Evolutionary conservation across 2,113 vertebrate genomes (phyloP).

Genomic region (Prinia subflava): DNA sequence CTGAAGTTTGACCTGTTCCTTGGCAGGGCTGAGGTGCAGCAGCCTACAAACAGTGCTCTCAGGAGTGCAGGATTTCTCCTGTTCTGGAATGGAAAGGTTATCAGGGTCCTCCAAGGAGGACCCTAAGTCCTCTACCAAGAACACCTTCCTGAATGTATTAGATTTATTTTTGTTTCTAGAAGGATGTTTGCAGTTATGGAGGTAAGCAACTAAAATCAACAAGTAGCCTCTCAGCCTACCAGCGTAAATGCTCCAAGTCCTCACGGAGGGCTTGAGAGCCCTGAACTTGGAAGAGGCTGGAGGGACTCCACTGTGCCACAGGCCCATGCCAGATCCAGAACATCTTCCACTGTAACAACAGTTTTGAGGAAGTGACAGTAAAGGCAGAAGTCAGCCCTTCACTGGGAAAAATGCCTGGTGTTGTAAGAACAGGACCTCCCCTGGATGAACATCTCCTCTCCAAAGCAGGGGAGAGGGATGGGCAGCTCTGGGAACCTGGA

Average conservation of each 20-base stretch:
- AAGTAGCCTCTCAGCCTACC: background rate
- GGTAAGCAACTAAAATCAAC: background rate
- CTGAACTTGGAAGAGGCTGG: background rate
- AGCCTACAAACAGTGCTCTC: background rate
- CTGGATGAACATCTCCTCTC: background rate
- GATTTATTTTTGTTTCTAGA: background rate
- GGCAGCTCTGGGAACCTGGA: background rate
- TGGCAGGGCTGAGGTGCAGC: background rate
- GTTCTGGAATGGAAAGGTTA: background rate
- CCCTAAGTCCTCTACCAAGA: background rate
- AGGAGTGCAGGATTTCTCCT: background rate
- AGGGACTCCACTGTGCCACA: background rate
- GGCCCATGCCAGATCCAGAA: background rate
- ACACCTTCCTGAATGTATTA: background rate
- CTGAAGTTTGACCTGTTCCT: background rate
- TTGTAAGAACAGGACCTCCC: background rate
- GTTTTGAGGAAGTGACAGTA: background rate
- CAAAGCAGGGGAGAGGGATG: background rate
- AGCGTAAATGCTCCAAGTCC: background rate
- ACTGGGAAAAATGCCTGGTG: background rate
- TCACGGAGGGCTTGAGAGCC: rapidly evolving
- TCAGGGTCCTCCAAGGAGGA: background rate
- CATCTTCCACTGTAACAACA: background rate
- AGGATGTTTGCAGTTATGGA: background rate
- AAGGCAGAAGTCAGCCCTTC: background rate